These are phyloP conservation scores for Rhinogobius similis DNA, from an alignment of 2,113 vertebrate species.

Conservation along the genomic window DNA sequence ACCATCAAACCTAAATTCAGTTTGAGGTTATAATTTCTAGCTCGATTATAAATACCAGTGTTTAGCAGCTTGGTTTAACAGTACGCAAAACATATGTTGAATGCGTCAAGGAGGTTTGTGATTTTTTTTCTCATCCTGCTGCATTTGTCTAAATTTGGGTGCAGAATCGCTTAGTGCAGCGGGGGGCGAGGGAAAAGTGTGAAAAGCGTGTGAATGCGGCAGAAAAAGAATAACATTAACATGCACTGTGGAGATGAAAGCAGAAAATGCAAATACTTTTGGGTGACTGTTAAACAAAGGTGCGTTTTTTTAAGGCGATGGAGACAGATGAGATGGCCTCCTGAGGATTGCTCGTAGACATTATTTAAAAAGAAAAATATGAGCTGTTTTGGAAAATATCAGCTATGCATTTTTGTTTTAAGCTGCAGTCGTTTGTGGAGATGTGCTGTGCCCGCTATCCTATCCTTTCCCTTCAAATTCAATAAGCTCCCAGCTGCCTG, in stretches of 20 bases:
- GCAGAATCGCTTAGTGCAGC: slow-evolving; percentile 19
- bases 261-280: slow-evolving; percentile 51
- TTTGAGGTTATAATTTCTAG: slow-evolving; percentile 21
- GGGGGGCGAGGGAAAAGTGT: slow-evolving; percentile 15
- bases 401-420: slow-evolving; percentile 9
- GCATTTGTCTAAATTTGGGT: slow-evolving; percentile 19
- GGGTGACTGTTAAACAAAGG: slow-evolving; percentile 43
- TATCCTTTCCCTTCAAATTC: slow-evolving; percentile 64
- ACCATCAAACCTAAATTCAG: slow-evolving; percentile 17
- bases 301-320: slow-evolving; percentile 31
- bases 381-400: slow-evolving; percentile 34
- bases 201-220: slow-evolving; percentile 42
- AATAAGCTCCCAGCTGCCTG: slow-evolving; percentile 69
- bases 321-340: slow-evolving; percentile 28
- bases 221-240: slow-evolving; percentile 49
- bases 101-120: slow-evolving; percentile 4
- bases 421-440: slow-evolving; percentile 42
- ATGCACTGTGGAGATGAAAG: slow-evolving; percentile 56
- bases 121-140: slow-evolving; percentile 15
- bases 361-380: slow-evolving; percentile 17
- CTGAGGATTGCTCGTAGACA: slow-evolving; percentile 29
- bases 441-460: slow-evolving; percentile 27
- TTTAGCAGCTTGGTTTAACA: slow-evolving; percentile 20
- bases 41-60: slow-evolving; percentile 29
- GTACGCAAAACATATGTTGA: slow-evolving; percentile 35